Evolutionary conservation across 2,888 invertebrate genomes (phyloP), one percentile per base, ranked within the genome.

Genomic region (Barypeithes pellucidus): DNA sequence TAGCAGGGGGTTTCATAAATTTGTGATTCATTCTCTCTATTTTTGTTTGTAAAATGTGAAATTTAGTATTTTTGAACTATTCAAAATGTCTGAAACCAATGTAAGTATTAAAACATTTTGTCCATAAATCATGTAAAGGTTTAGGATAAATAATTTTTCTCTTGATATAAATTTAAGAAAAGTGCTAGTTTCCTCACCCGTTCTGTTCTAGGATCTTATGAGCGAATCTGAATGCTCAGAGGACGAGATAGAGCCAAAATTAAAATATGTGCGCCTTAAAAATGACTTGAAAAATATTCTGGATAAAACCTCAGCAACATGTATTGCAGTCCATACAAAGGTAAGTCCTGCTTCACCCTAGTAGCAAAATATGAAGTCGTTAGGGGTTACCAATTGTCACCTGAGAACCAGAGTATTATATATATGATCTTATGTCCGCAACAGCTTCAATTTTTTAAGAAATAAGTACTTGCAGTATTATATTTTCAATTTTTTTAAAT

Each of bases 281-380:
- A 97, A 97, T 87, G 97, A 97, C 87, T 87, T 98, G 47, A 90
- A 92, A 82, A 91, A 91, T 81, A 96, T 98, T 80, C 87, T 98
- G 36, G 89, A 92, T 82, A 76, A 61, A 39, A 74, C 73, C 11
- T 93, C 94, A 79, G 95, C 96, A 62, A 97, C 95, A 84, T 97
- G 97, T 84, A 93, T 97, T 81, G 95, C 96, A 75, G 95, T 97
- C 50, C 97, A 98, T 87, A 91, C 96, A 8, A 97, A 97, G 88
- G 94, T 94, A 75, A 43, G 47, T 29, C 9, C 29, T 7, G n/a
- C n/a, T n/a, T n/a, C n/a, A n/a, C n/a, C n/a, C n/a, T n/a, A n/a
- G n/a, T n/a, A n/a, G n/a, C n/a, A n/a, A n/a, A n/a, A n/a, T n/a
- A n/a, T n/a, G n/a, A n/a, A n/a, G n/a, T n/a, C n/a, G n/a, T n/a